Evolutionary conservation across 2,113 vertebrate species (phyloP), one percentile per base, ranked within the genome.

Genomic region (Chaetops frenatus): DNA sequence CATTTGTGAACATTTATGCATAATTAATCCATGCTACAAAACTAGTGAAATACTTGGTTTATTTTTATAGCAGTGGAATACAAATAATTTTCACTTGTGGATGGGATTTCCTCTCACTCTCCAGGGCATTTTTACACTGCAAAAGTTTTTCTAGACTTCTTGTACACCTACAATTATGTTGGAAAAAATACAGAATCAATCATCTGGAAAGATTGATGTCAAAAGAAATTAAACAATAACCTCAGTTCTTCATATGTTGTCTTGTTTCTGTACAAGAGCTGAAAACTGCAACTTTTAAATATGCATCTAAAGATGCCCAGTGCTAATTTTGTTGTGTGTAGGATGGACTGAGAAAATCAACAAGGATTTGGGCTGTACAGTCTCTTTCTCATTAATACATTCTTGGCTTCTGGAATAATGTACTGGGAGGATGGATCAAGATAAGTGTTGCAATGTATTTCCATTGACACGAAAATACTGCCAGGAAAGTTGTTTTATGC

Each of bases 321-420:
- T 57, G 81, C 90, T 93, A 88, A 88, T 92, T 95, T 94, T 95
- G 35, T 36, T 4, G 0, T 66, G 67, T 71, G 92, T 95, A 56
- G 86, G 92, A 73, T 47, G 80, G 80, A 21, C 80, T 92, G 86
- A 90, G 79, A 91, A 94, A 73, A 86, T 44, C 82, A 94, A 53
- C 47, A 78, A 54, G 67, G 15, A 3, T 71, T 91, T 82, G 81
- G 28, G n/a, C 65, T 82, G 48, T 53, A 31, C 15, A 56, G 38
- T 51, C 42, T 95, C 45, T 80, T 66, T 25, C 28, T 91, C 47
- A 47, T 91, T 69, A 51, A 83, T 74, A 44, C 35, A 27, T 77
- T 77, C 73, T 88, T 89, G 51, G 51, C 23, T 94, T 51, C 50
- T 78, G 60, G 42, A 69, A 87, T 85, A 66, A 66, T 33, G 88